Evolutionary conservation across 2,113 vertebrate genomes (phyloP).

Genomic region (Pedionomus torquatus): DNA sequence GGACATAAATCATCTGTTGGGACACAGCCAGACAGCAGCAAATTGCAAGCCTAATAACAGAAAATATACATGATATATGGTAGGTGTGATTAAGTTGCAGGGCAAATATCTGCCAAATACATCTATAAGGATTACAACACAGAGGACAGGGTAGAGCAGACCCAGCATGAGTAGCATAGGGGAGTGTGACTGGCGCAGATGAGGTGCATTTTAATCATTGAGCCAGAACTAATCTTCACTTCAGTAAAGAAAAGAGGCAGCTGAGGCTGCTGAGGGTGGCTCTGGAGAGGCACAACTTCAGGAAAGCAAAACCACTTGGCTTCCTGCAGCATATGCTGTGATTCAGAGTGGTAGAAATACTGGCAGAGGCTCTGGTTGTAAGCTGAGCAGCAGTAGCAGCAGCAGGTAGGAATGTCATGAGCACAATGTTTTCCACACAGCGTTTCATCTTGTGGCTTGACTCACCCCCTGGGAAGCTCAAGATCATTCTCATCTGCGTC

Average conservation of each 20-base stretch:
- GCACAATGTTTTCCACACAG: neutral
- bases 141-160: neutral
- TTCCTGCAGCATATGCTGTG: rapidly evolving
- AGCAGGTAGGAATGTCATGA: neutral
- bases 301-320: neutral
- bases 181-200: neutral
- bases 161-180: rapidly evolving
- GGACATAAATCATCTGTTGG: neutral
- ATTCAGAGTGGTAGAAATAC: neutral
- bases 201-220: neutral
- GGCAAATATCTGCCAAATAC: neutral
- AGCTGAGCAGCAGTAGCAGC: neutral
- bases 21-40: constrained; percentile 13
- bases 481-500: neutral
- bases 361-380: neutral
- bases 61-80: neutral
- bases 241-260: neutral
- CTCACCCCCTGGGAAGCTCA: neutral
- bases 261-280: neutral
- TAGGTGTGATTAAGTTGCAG: neutral
- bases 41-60: neutral
- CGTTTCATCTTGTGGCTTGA: neutral
- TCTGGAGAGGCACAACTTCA: neutral
- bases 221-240: neutral
- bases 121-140: neutral